Base-by-base conservation (phyloP, 92 coral and sea anemone species). In the Galaxea fascicularis region DNA sequence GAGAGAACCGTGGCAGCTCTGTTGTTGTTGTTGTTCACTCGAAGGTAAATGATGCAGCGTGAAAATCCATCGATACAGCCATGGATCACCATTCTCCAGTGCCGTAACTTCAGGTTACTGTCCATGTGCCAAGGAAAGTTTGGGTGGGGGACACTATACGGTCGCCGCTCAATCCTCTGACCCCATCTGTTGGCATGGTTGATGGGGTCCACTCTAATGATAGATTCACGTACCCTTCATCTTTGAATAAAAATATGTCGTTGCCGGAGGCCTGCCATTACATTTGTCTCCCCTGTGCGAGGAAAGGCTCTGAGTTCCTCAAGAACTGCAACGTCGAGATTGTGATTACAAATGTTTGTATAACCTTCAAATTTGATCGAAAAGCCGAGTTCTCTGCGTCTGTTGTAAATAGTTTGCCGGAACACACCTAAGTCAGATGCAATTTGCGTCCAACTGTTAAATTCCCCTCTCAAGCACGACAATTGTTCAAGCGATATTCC, bases 81-180 rank as follows among this genome's bases (percentile, higher is more conserved):
- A 88, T 87, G 89, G 21, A 91, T 84, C 54, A 83, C 72, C 64
- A 91, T 12, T 46, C 81, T n/a, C 94, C 91, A 88, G 67, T 81
- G 90, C 1, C 67, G 17, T 39, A 86, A 17, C 45, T 90, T 86
- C 87, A 74, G 66, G 26, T 85, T 85, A 2, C 81, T 79, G 77
- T 88, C 90, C 3, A 91, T 88, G 73, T 88, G 92, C 88, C 95
- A 88, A 25, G 88, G 53, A 53, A 54, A 88, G 56, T 88, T 91
- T 54, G 94, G 88, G 67, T 88, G 88, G 16, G 88, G 94, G 11
- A 84, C 92, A 83, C 72, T 69, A 65, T 84, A 88, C 8, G 91
- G 92, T 12, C 92, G 45, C 4, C 92, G 65, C 25, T 51, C 70
- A 62, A 87, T 88, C 60, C 87, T 74, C 60, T 74, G 80, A 3